Conservation (phyloP, 2,888 invertebrate genomes). For the Drosophila prolongata region DNA sequence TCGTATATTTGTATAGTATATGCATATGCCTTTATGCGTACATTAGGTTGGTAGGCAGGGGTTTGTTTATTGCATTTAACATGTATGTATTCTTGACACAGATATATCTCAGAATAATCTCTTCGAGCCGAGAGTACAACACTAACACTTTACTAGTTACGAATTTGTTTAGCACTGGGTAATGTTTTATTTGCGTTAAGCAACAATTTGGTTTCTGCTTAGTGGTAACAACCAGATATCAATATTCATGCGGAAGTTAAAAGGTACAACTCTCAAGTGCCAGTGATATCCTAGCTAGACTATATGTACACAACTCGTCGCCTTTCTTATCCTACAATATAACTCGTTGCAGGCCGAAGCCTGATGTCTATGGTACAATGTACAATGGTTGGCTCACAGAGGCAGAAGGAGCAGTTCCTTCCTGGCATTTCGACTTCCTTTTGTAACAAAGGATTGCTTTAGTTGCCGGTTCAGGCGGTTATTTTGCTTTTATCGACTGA, state of each 20-base stretch:
- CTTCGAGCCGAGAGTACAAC: constrained; percentile 50
- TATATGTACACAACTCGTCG: constrained; percentile 20
- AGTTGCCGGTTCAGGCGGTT: not conserved
- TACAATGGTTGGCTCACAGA: constrained; percentile 18
- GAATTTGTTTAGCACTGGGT: constrained; percentile 40
- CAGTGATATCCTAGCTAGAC: constrained; percentile 32
- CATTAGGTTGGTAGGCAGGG: constrained; percentile 20
- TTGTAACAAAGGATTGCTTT: constrained; percentile 3
- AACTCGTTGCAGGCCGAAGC: constrained; percentile 1
- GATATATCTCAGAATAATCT: constrained; percentile 51
- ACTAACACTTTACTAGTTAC: constrained; percentile 50
- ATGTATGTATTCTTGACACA: constrained; percentile 44
- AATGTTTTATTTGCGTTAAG: constrained; percentile 50
- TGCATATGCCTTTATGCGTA: constrained; percentile 21
- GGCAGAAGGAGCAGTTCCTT: not conserved
- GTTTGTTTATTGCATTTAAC: constrained; percentile 45
- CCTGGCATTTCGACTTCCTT: not conserved
- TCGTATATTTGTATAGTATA: constrained; percentile 36
- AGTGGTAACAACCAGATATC: constrained; percentile 30
- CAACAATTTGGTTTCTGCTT: constrained; percentile 59
- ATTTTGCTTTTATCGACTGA: not conserved
- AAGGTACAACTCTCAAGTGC: constrained; percentile 76
- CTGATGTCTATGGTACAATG: constrained; percentile 18
- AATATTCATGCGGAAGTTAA: constrained; percentile 41
- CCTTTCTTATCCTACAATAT: constrained; percentile 19